Evolutionary conservation across 2,797 vertebrate species (phyloP).

Genomic region (Triplophysa yarkandensis): DNA sequence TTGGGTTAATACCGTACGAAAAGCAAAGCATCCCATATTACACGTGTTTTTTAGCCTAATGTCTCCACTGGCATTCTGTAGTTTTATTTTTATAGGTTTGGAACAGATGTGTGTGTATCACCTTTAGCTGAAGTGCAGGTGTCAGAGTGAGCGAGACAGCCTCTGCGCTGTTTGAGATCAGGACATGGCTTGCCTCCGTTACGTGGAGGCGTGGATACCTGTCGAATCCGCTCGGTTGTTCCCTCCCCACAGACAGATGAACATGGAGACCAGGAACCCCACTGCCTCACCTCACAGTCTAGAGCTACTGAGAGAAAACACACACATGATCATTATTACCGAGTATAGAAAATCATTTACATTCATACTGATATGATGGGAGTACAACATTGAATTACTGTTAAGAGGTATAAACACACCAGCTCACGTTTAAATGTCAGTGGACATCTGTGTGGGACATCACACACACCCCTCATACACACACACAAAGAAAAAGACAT

Average conservation of each 20-base stretch:
- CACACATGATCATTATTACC: background rate
- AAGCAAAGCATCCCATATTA: no score
- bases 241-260: conserved; percentile 81
- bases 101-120: conserved; percentile 51
- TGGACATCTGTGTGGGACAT: background rate
- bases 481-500: conserved; percentile 8
- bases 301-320: conserved; percentile 72
- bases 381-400: background rate
- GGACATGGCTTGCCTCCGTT: conserved; percentile 84
- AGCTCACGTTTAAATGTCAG: background rate
- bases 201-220: conserved; percentile 80
- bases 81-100: no score
- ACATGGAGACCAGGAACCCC: conserved; percentile 84
- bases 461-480: conserved; percentile 51
- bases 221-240: conserved; percentile 80
- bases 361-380: background rate
- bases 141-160: conserved; percentile 80
- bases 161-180: conserved; percentile 84
- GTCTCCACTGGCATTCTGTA: no score
- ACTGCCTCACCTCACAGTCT: conserved; percentile 81
- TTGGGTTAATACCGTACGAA: no score
- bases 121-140: conserved; percentile 78
- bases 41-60: no score
- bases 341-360: background rate
- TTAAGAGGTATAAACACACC: background rate